These are phyloP conservation scores for Apteryx mantelli DNA, from an alignment of 2,113 vertebrate species.

Conservation along the genomic window DNA sequence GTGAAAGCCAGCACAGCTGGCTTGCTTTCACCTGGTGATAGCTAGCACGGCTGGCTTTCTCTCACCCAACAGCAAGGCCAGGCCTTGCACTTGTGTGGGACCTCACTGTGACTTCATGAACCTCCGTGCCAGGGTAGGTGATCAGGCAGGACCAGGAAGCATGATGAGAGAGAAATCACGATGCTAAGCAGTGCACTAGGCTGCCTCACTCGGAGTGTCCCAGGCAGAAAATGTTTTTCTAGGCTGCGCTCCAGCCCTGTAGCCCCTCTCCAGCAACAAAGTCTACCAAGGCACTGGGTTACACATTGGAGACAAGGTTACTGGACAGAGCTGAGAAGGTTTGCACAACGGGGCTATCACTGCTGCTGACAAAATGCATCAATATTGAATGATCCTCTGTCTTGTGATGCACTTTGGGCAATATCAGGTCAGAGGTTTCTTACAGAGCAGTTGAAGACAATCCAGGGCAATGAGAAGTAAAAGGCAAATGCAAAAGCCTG, in stretches of 20 bases:
- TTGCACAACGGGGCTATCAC: accelerated
- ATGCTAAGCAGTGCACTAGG: background rate
- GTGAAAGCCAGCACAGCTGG: background rate
- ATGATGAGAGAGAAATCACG: background rate
- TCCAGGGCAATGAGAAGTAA: background rate
- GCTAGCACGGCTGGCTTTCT: too few relatives aligned
- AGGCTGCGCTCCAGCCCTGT: background rate
- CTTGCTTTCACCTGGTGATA: background rate
- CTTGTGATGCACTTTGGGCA: background rate
- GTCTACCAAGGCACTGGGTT: background rate
- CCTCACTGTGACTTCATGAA: background rate
- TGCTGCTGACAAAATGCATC: background rate
- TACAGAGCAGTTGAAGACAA: background rate
- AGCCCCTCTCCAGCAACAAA: background rate
- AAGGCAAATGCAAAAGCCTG: background rate
- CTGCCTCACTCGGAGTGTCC: background rate
- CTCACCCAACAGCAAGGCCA: background rate
- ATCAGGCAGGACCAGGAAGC: background rate
- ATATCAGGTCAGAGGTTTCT: background rate
- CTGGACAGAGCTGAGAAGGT: background rate
- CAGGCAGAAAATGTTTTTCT: background rate
- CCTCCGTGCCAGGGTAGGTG: background rate
- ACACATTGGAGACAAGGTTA: background rate
- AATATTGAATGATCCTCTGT: background rate
- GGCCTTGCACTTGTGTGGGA: background rate